These are phyloP conservation scores for Achroia grisella DNA, from an alignment of 1,140 invertebrate genomes.

Conservation along the genomic window DNA sequence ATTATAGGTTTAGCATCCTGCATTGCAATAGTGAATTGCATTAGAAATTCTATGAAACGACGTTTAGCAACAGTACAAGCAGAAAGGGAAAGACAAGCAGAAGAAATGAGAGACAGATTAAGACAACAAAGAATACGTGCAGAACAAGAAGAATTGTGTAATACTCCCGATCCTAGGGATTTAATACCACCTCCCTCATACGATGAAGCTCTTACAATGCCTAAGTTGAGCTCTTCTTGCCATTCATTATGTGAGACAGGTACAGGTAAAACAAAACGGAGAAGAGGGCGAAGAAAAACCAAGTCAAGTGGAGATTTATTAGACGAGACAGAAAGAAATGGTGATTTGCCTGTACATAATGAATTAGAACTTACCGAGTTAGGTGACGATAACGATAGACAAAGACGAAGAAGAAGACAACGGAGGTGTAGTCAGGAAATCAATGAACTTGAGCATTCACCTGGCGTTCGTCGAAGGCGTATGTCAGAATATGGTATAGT, in stretches of 20 bases:
- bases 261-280: constrained; percentile 60
- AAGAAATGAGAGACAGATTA: constrained; percentile 68
- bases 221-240: constrained; percentile 75
- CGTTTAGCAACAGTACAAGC: constrained; percentile 73
- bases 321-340: constrained; percentile 61
- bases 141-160: constrained; percentile 75
- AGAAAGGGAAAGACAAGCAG: constrained; percentile 76
- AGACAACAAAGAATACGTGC: constrained; percentile 72
- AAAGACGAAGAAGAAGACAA: constrained; percentile 47
- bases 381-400: constrained; percentile 25
- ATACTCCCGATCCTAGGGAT: constrained; percentile 77
- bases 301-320: constrained; percentile 70
- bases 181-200: constrained; percentile 80
- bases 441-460: constrained; percentile 55
- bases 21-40: constrained; percentile 66
- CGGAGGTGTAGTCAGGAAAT: constrained; percentile 61
- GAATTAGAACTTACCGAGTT: constrained; percentile 44
- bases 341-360: constrained; percentile 35
- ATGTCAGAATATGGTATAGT: constrained; percentile 42
- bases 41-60: constrained; percentile 74
- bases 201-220: constrained; percentile 82
- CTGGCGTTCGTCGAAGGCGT: constrained; percentile 45
- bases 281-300: constrained; percentile 66
- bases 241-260: constrained; percentile 75
- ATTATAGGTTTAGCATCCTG: constrained; percentile 67